Evolutionary conservation across 2,113 vertebrate species (phyloP), one percentile per base, ranked within the genome.

Genomic region (Limanda limanda): DNA sequence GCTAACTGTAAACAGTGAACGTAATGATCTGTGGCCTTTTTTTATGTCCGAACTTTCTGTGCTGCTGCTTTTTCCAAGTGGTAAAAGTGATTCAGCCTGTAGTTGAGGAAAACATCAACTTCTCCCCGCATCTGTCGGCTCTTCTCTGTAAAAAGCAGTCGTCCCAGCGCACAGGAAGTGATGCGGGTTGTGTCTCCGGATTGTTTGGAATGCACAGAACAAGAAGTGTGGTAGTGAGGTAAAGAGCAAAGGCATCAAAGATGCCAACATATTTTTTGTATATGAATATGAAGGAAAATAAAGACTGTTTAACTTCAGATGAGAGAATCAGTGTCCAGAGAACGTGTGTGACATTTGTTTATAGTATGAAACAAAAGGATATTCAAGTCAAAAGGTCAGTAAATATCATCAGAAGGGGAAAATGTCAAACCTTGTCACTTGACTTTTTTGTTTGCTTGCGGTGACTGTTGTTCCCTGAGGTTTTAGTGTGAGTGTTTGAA

Each of bases 371-470:
- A 58, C 48, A 11, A 48, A 51, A 63, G 15, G 59, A 59, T 74
- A 58, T 69, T 59, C 31, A 21, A 72, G 51, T 58, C 56, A 67
- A 67, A 81, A 84, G 64, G 60, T 86, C 64, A 76, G 61, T 68
- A 71, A 78, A 81, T 78, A 64, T 69, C 52, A 68, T n/a, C 14
- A 47, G 17, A 23, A 52, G 63, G 7, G 11, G 1, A 66, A 78
- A 69, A 8, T 63, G 35, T 61, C 24, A 54, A 40, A 48, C 18
- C 7, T 54, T 37, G 42, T 74, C 66, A 51, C 60, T 27, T 24
- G 45, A 60, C 27, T 62, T 1, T n/a, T 54, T 11, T 9, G 20
- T n/a, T n/a, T 54, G 18, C 8, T 54, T 54, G 15, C 18, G 15
- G 17, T 51, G 47, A 17, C 18, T 51, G 47, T 7, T 42, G 40